These are phyloP conservation scores for Caerostris darwini DNA, from an alignment of 1,140 invertebrate species.

Conservation along the genomic window DNA sequence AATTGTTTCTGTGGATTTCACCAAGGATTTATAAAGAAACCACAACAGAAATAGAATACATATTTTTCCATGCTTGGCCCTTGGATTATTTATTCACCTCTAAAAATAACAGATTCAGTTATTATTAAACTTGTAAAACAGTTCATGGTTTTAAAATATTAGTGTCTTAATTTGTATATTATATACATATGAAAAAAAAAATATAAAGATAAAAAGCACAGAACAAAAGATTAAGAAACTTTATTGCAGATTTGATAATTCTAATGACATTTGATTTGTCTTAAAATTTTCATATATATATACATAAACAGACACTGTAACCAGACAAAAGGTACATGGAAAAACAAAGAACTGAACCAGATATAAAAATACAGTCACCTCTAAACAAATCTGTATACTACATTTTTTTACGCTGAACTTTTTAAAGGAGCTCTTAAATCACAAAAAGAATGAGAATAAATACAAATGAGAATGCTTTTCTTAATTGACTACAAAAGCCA, in stretches of 20 bases:
- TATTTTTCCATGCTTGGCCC: no score
- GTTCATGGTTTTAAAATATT: no score
- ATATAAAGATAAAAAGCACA: not conserved
- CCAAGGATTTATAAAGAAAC: no score
- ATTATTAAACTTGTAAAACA: no score
- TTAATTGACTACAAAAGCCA: constrained; percentile 16
- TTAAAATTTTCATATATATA: constrained; percentile 1
- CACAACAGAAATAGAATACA: no score
- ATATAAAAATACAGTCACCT: not conserved
- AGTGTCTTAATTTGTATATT: no score
- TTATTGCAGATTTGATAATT: not conserved
- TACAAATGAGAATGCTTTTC: constrained; percentile 24
- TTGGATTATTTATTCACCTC: no score
- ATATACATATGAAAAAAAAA: no score
- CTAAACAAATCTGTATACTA: no score
- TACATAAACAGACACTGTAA: not conserved
- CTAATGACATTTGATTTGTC: not conserved
- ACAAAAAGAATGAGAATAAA: not conserved
- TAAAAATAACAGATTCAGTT: no score
- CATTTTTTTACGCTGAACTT: no score
- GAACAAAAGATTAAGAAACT: not conserved
- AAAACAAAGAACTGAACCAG: not conserved
- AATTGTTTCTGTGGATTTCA: no score
- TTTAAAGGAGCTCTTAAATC: not conserved
- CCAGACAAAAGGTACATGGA: not conserved